These are phyloP conservation scores for cat (Felis catus) DNA, from an alignment of 2,113 vertebrate species.

Conservation along the genomic window F.catus_Fca126_mat1.0 CM031420.1:133975001-133975500, in stretches of 20 bases:
- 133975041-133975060: not conserved
- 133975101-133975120: not conserved
- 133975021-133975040: not conserved
- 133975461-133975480: not conserved
- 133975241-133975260: not conserved
- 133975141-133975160: not conserved
- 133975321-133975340: not conserved
- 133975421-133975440: not conserved
- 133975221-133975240: not conserved
- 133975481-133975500: not conserved
- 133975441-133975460: not conserved
- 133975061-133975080: no score
- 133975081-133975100: not conserved
- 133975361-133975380: not conserved
- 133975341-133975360: fast-evolving
- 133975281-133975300: not conserved
- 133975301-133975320: no score
- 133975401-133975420: not conserved
- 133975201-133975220: no score
- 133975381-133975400: not conserved
- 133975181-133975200: not conserved
- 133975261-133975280: fast-evolving
- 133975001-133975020: no score
- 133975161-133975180: not conserved
- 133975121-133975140: not conserved